Evolutionary conservation across 2,113 vertebrate genomes (phyloP).

Genomic region (Bothrops jararaca): DNA sequence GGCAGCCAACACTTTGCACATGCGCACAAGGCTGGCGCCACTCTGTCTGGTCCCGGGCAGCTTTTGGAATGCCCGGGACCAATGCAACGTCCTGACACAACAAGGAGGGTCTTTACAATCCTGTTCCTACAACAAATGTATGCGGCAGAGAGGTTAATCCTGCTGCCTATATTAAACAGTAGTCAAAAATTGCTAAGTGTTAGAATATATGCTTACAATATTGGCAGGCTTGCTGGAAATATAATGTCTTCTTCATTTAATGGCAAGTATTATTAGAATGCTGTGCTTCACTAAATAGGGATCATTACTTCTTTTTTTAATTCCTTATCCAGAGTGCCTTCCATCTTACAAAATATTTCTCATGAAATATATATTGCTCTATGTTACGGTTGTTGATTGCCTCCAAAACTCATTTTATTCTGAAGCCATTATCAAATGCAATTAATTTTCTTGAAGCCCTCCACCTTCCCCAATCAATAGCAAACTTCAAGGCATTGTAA

Average conservation of each 20-base stretch:
- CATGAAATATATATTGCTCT: not conserved
- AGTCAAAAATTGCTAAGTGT: not conserved
- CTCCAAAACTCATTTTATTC: not conserved
- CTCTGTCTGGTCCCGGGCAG: too few relatives aligned
- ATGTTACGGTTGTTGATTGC: accelerated
- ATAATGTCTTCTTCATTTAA: not conserved
- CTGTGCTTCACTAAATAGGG: slow-evolving; percentile 20
- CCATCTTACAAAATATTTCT: not conserved
- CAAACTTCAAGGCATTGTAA: not conserved
- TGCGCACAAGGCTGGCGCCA: too few relatives aligned
- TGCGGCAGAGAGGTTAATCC: not conserved
- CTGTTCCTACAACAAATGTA: not conserved
- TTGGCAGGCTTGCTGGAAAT: not conserved
- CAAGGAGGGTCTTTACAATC: not conserved
- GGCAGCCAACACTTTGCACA: too few relatives aligned
- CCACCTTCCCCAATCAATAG: not conserved
- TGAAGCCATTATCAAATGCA: not conserved
- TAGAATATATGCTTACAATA: not conserved
- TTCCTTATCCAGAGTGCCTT: not conserved
- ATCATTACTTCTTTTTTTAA: not conserved
- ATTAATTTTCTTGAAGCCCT: not conserved
- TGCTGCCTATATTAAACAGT: not conserved
- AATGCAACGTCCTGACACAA: too few relatives aligned
- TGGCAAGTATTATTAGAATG: slow-evolving; percentile 6
- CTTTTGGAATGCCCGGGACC: too few relatives aligned